Evolutionary conservation across 2,888 invertebrate genomes (phyloP).

Genomic region (Rhagium mordax): DNA sequence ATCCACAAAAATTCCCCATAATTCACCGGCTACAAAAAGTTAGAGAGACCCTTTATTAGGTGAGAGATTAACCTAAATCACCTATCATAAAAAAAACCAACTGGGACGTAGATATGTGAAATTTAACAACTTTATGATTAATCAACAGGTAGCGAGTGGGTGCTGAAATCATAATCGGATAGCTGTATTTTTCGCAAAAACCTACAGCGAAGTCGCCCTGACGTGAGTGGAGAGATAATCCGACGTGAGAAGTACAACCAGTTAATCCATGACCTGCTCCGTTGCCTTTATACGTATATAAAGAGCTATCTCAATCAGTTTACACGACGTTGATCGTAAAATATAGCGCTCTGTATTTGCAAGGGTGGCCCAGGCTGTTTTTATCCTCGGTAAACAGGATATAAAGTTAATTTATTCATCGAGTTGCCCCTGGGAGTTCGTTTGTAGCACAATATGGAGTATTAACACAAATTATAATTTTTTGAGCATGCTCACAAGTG

Average conservation of each 20-base stretch:
- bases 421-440: not conserved
- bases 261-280: not conserved
- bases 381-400: not conserved
- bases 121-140: not conserved
- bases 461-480: not conserved
- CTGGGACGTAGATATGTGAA: not conserved
- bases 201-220: slow-evolving; percentile 12
- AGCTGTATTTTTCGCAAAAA: not conserved
- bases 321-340: slow-evolving; percentile 30
- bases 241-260: not conserved
- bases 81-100: not conserved
- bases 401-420: not conserved
- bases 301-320: slow-evolving; percentile 28
- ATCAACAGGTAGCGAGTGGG: not conserved
- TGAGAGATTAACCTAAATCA: not conserved
- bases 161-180: not conserved
- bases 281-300: slow-evolving; percentile 2
- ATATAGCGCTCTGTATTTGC: slow-evolving; percentile 17
- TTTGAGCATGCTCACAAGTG: too few species aligned
- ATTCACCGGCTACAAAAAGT: not conserved
- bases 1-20: not conserved
- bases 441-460: not conserved
- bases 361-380: not conserved
- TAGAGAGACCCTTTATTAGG: not conserved
- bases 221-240: not conserved